These are phyloP conservation scores for Xenotilapia flavipinnis DNA, from an alignment of 2,113 vertebrate species.

Conservation along the genomic window DNA sequence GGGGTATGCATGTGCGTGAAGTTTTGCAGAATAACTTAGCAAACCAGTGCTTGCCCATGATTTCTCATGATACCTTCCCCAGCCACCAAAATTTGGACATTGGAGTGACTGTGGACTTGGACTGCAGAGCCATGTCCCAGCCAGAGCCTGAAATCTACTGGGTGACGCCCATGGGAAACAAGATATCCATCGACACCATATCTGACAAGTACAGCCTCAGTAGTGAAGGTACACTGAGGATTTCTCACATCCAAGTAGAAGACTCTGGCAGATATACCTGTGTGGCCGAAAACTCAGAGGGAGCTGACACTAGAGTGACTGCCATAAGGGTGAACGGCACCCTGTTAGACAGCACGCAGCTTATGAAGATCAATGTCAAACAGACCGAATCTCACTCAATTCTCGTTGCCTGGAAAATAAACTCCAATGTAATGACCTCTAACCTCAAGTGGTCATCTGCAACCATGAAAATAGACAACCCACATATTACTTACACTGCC, in stretches of 20 bases:
- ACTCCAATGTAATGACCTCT: slow-evolving; percentile 89
- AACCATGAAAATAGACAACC: slow-evolving; percentile 97
- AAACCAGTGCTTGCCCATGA: slow-evolving; percentile 92
- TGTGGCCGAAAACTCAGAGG: slow-evolving; percentile 90
- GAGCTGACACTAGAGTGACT: slow-evolving; percentile 87
- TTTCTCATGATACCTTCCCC: slow-evolving; percentile 87
- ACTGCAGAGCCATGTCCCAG: slow-evolving; percentile 94
- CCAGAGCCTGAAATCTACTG: slow-evolving; percentile 97
- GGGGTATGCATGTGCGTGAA: slow-evolving; percentile 85
- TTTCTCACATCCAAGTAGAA: slow-evolving; percentile 82
- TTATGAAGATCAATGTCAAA: slow-evolving; percentile 91
- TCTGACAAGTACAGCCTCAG: slow-evolving; percentile 88
- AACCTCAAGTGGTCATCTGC: slow-evolving; percentile 96
- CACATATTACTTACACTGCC: slow-evolving; percentile 94
- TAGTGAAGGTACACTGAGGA: slow-evolving; percentile 85
- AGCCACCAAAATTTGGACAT: slow-evolving; percentile 84
- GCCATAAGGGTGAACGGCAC: slow-evolving; percentile 91
- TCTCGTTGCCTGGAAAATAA: slow-evolving; percentile 93
- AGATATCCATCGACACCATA: slow-evolving; percentile 80
- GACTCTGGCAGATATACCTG: slow-evolving; percentile 95
- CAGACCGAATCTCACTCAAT: slow-evolving; percentile 91
- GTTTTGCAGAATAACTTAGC: slow-evolving; percentile 78
- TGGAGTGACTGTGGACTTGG: slow-evolving; percentile 81
- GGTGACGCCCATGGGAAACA: slow-evolving; percentile 92
- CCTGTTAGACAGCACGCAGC: slow-evolving; percentile 84